Evolutionary conservation across 2,113 vertebrate genomes (phyloP).

Genomic region (Circaetus gallicus): DNA sequence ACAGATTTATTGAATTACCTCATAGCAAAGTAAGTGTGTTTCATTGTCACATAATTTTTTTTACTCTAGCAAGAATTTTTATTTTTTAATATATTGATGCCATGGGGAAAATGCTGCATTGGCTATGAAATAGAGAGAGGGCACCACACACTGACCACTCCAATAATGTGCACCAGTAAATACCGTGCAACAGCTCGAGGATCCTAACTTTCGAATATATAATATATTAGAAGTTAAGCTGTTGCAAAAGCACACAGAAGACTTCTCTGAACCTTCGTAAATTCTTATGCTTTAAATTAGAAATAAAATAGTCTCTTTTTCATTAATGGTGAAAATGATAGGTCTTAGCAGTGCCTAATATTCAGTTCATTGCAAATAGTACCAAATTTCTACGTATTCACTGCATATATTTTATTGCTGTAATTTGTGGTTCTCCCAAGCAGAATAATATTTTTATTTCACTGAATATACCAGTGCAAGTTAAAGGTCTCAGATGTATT

Average conservation of each 20-base stretch:
- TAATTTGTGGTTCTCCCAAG: constrained; percentile 51
- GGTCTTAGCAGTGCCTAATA: constrained; percentile 6
- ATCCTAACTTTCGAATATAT: constrained; percentile 11
- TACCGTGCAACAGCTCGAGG: constrained; percentile 14
- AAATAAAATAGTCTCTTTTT: constrained; percentile 19
- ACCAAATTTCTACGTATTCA: neutral
- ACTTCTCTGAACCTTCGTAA: neutral
- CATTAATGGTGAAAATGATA: neutral
- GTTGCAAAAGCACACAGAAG: constrained; percentile 34
- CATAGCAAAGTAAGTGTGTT: constrained; percentile 49
- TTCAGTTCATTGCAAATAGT: constrained; percentile 13
- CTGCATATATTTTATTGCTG: constrained; percentile 4
- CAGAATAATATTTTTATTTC: constrained; percentile 58
- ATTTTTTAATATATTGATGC: constrained; percentile 34
- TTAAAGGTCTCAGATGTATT: constrained; percentile 44
- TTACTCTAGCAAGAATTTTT: neutral
- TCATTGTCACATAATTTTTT: neutral
- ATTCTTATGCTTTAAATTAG: constrained; percentile 37
- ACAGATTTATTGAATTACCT: constrained; percentile 68
- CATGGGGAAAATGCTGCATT: constrained; percentile 41
- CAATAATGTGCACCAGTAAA: constrained; percentile 37
- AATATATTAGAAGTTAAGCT: constrained; percentile 42
- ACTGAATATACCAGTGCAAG: constrained; percentile 3
- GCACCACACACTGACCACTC: constrained; percentile 44
- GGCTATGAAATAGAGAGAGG: constrained; percentile 49